Base-by-base conservation (phyloP, 2,113 vertebrate genomes). In the Neodon shergylaensis region DNA sequence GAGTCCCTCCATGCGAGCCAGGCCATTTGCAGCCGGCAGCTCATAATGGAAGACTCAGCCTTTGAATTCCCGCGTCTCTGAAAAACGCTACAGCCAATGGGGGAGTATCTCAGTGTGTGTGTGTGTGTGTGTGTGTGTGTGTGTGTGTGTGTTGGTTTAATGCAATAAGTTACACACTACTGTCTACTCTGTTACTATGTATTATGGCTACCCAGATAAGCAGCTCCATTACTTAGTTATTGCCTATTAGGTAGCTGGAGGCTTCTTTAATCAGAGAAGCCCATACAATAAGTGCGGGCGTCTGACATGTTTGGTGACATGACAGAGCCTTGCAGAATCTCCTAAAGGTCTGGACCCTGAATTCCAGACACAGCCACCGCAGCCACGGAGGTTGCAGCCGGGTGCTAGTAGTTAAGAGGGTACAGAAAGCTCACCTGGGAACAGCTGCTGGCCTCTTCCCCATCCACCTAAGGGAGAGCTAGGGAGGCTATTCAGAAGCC, bases 1-100 rank as follows among this genome's bases (percentile, higher is more conserved):
- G 52, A 87, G 11, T 76, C 52, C 76, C 78, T 86, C 61, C 3
- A 1, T 0, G 33, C 44, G 90, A 95, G 36, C 1, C 19, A 1
- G 22, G 73, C 77, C 81, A 19, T 90, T n/a, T 54, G 33, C 58
- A 33, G 87, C 65, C 1, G 5, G 49, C 66, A 73, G 66, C 19
- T 24, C 73, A 36, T 1, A 79, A 70, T 49, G 54, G 47, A 78
- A 58, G 19, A 54, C 1, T 22, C 44, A 8, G 92, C 44, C 82
- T 93, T 94, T 94, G 90, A 73, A 85, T 86, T 70, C 39, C 16
- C 2, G 6, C 5, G 11, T 94, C 83, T 93, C 78, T 91, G 73
- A 83, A 78, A 87, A 89, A 36, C 36, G 86, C 63, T 65, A 7
- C 79, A 65, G 72, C 36, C 3, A 76, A 8, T 7, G 89, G 58